Evolutionary conservation across 64 coral and sea anemone species (phyloP).

Genomic region (Stylophora pistillata): DNA sequence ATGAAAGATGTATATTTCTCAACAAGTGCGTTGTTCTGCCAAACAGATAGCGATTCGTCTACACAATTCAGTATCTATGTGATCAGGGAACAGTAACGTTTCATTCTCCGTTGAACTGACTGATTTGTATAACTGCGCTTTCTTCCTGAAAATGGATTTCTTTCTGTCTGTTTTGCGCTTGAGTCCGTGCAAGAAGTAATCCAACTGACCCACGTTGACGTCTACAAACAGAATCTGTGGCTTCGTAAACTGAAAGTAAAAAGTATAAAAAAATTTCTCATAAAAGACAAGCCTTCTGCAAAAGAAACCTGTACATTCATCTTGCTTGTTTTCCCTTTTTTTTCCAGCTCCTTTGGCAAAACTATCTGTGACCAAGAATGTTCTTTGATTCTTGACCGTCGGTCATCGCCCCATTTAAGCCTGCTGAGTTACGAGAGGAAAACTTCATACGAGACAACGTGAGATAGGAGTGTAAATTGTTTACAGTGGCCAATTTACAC

Average conservation of each 20-base stretch:
- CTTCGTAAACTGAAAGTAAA: slow-evolving; percentile 54
- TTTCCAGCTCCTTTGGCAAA: too few species aligned
- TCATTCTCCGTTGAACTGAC: slow-evolving; percentile 85
- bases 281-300: neutral
- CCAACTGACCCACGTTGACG: slow-evolving; percentile 83
- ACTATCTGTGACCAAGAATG: too few species aligned
- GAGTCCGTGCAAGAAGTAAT: slow-evolving; percentile 89
- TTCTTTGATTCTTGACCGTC: too few species aligned
- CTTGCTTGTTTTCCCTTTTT: too few species aligned
- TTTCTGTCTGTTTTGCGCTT: slow-evolving; percentile 72
- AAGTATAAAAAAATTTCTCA: neutral
- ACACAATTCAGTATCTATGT: slow-evolving; percentile 73
- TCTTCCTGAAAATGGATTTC: slow-evolving; percentile 90
- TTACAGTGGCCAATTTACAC: too few species aligned
- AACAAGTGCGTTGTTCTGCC: slow-evolving; percentile 16
- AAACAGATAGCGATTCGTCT: slow-evolving; percentile 57
- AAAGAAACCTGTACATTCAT: too few species aligned
- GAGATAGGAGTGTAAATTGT: too few species aligned
- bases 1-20: neutral
- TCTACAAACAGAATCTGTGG: slow-evolving; percentile 84
- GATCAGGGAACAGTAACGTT: slow-evolving; percentile 77
- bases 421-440: too few species aligned
- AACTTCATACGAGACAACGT: too few species aligned
- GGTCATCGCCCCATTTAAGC: too few species aligned
- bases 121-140: slow-evolving; percentile 84